phyloP scores from a whole-genome alignment of 2,797 vertebrate genomes.

The Trematomus bernacchii region DNA sequence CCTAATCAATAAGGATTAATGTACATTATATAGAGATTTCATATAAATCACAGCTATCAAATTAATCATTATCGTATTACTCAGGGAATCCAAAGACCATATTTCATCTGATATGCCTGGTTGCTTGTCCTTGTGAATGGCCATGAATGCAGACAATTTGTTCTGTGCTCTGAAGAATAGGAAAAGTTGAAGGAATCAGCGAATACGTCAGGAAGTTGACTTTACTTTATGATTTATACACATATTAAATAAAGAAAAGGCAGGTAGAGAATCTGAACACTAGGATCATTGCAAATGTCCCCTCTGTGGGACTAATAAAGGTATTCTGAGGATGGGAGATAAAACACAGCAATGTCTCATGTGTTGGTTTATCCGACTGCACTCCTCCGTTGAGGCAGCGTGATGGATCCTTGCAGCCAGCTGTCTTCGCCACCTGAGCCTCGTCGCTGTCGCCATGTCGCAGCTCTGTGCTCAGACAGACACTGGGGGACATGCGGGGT shows the following conservation, averaged over 20 bases:
- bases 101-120: slow-evolving; percentile 41
- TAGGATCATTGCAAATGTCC: too few species aligned
- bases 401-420: slow-evolving; percentile 63
- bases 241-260: not conserved
- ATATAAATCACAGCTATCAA: slow-evolving; percentile 52
- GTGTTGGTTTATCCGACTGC: slow-evolving; percentile 43
- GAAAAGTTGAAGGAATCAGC: slow-evolving; percentile 8
- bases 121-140: slow-evolving; percentile 12
- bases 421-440: slow-evolving; percentile 65
- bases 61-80: slow-evolving; percentile 61
- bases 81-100: slow-evolving; percentile 17
- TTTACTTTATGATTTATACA: slow-evolving; percentile 20
- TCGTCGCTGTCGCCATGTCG: slow-evolving; percentile 28
- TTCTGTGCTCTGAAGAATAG: slow-evolving; percentile 19
- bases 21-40: slow-evolving; percentile 47
- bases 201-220: not conserved
- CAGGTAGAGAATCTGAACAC: not conserved
- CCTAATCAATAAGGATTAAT: slow-evolving; percentile 64
- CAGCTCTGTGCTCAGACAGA: slow-evolving; percentile 62
- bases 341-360: slow-evolving; percentile 21
- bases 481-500: slow-evolving; percentile 70
- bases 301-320: too few species aligned
- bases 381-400: slow-evolving; percentile 42
- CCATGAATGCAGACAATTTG: slow-evolving; percentile 10
- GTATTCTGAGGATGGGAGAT: slow-evolving; percentile 2